Conservation (phyloP, 2,113 vertebrate genomes). For the Suncus etruscus region DNA sequence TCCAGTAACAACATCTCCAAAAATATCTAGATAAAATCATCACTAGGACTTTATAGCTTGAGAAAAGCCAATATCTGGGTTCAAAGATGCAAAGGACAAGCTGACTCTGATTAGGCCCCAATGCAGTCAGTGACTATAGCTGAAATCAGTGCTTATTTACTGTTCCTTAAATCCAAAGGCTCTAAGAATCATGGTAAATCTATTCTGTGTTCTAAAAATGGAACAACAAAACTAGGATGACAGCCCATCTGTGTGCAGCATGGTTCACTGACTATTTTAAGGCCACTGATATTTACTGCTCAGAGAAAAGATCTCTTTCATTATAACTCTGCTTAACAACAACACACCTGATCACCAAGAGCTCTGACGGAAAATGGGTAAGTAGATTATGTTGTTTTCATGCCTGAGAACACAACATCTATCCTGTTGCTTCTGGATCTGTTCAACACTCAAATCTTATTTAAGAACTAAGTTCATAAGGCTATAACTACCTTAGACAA, state of each 20-base stretch:
- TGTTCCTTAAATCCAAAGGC: neutral
- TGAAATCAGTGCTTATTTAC: neutral
- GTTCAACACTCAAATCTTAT: neutral
- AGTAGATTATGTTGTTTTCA: neutral
- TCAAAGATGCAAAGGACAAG: neutral
- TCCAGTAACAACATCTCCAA: neutral
- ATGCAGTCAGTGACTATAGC: neutral
- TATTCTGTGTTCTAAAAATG: neutral
- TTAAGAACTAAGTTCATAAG: neutral
- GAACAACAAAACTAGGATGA: neutral
- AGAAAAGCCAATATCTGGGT: neutral
- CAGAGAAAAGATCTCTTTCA: neutral
- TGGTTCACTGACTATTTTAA: neutral
- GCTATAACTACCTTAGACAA: neutral
- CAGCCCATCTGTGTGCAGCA: neutral
- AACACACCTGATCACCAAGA: neutral
- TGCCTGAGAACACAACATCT: neutral
- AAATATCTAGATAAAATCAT: neutral
- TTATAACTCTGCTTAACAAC: neutral
- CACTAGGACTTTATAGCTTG: neutral
- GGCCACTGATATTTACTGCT: neutral
- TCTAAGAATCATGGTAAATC: neutral
- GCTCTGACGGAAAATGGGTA: neutral
- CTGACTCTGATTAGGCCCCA: neutral
- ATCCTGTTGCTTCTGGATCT: neutral